Conservation (phyloP, 2,888 invertebrate species). For the Heteropelma amictum region DNA sequence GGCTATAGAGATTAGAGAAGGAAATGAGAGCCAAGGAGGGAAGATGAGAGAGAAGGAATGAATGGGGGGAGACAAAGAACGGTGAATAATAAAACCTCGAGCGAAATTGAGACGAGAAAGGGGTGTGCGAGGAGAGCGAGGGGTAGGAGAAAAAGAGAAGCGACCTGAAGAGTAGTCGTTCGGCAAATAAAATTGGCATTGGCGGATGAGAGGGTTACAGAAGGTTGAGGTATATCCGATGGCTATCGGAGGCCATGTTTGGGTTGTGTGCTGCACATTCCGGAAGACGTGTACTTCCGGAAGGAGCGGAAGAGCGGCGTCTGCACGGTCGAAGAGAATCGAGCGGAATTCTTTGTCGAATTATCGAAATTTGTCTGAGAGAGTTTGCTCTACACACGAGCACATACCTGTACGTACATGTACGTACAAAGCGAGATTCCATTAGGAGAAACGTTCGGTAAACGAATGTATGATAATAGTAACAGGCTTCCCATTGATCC, state of each 20-base stretch:
- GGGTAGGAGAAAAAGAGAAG: constrained; percentile 1
- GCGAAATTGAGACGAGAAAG: constrained; percentile 10
- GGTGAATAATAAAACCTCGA: constrained; percentile 38
- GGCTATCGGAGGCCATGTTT: constrained; percentile 35
- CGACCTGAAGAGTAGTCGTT: constrained; percentile 37
- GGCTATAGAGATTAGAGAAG: constrained; percentile 34
- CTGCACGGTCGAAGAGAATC: neutral
- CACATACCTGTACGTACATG: neutral
- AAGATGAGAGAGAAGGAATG: neutral
- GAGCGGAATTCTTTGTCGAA: constrained; percentile 44
- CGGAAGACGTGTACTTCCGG: constrained; percentile 12
- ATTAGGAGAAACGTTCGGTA: constrained; percentile 14
- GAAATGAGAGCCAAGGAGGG: constrained; percentile 25
- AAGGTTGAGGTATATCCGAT: constrained; percentile 31
- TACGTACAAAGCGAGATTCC: neutral
- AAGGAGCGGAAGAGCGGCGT: constrained; percentile 17
- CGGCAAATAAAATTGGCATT: constrained; percentile 52
- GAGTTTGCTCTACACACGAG: neutral
- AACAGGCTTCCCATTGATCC: constrained; percentile 45
- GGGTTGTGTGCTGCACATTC: neutral
- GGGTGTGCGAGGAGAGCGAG: neutral
- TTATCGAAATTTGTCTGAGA: constrained; percentile 30
- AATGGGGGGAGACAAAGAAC: neutral
- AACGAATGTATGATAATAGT: constrained; percentile 28
- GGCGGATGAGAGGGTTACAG: constrained; percentile 13